phyloP scores from a whole-genome alignment of 1,140 invertebrate genomes.

The Drosophila pallidifrons region DNA sequence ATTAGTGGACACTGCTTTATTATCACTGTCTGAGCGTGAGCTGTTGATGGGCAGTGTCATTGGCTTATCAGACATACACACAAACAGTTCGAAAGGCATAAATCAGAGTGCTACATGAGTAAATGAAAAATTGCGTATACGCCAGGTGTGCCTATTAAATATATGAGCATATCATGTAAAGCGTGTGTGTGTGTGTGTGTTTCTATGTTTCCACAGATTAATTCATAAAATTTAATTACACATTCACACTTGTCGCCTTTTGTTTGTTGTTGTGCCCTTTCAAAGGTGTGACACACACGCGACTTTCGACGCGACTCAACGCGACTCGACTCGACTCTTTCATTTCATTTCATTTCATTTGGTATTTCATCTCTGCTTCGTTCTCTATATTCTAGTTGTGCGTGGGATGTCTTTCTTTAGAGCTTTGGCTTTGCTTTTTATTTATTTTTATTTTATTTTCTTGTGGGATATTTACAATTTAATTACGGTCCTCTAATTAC shows the following conservation, averaged over 20 bases:
- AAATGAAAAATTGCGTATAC: conserved; percentile 41
- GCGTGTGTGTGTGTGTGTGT: conserved; percentile 19
- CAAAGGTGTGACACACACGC: conserved; percentile 76
- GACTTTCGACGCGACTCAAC: conserved; percentile 47
- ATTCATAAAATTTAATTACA: conserved; percentile 81
- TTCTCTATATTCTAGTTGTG: conserved; percentile 19
- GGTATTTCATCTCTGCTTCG: conserved; percentile 15
- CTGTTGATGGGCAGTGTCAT: conserved; percentile 21
- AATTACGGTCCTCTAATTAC: conserved; percentile 70
- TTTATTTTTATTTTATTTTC: conserved; percentile 25
- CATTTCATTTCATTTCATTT: conserved; percentile 12
- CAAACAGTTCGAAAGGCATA: conserved; percentile 18
- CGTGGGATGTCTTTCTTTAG: conserved; percentile 45
- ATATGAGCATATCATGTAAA: conserved; percentile 27
- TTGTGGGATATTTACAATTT: conserved; percentile 53
- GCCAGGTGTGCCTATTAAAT: conserved; percentile 31
- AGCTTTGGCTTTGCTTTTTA: conserved; percentile 36
- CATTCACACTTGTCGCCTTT: conserved; percentile 72
- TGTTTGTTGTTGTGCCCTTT: conserved; percentile 31
- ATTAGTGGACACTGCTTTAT: neutral
- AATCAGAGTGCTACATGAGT: conserved; percentile 32
- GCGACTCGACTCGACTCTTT: conserved; percentile 9
- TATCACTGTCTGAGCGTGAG: neutral
- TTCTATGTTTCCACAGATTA: conserved; percentile 32
- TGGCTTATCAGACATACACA: conserved; percentile 21